phyloP scores from a whole-genome alignment of 2,797 vertebrate genomes.

The Falco biarmicus region DNA sequence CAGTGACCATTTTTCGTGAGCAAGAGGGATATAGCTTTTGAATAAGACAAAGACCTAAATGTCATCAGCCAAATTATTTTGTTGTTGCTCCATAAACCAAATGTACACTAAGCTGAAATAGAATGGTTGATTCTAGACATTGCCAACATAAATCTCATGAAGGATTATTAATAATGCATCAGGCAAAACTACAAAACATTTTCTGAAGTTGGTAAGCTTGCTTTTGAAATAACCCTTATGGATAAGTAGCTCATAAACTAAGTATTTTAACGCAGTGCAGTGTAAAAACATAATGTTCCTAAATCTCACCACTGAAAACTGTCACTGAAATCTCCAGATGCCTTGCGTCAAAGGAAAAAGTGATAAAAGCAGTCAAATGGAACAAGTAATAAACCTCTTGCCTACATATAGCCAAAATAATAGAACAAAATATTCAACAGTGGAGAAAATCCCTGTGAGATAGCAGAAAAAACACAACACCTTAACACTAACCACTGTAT shows the following conservation, averaged over 20 bases:
- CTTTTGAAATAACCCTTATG: neutral
- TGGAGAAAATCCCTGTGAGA: neutral
- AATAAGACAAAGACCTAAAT: neutral
- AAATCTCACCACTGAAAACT: neutral
- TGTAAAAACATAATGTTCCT: neutral
- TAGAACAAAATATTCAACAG: neutral
- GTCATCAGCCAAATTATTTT: neutral
- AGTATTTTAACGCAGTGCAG: neutral
- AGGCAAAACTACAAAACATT: neutral
- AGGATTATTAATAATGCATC: neutral
- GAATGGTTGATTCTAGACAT: neutral
- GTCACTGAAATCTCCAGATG: neutral
- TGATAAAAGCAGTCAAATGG: neutral
- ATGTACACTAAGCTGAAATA: neutral
- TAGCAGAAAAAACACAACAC: neutral
- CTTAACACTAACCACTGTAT: neutral
- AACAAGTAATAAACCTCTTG: neutral
- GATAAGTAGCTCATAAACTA: conserved; percentile 9
- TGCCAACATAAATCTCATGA: neutral
- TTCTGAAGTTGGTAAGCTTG: neutral
- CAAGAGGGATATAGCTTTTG: neutral
- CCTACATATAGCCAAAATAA: neutral
- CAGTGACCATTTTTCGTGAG: neutral
- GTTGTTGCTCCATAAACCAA: neutral
- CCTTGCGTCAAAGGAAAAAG: neutral